Evolutionary conservation across 2,797 vertebrate genomes (phyloP).

Genomic region (Oryzias dopingdopingensis): DNA sequence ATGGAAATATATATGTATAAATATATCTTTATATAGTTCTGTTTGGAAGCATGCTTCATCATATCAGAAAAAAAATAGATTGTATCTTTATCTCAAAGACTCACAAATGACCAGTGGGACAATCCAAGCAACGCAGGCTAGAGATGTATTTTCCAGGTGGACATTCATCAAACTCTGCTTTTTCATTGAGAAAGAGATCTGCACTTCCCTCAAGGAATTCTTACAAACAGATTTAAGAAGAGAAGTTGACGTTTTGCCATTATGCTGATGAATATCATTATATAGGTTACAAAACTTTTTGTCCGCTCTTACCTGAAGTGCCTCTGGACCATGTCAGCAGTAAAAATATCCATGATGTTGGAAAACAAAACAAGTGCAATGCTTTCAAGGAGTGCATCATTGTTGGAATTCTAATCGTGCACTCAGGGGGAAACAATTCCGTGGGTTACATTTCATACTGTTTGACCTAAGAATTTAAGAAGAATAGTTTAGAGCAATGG

Average conservation of each 20-base stretch:
- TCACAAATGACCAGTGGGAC: slow-evolving; percentile 84
- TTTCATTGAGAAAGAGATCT: slow-evolving; percentile 26
- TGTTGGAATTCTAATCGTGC: slow-evolving; percentile 4
- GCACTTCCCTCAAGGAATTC: slow-evolving; percentile 52
- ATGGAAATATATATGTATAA: too few relatives aligned
- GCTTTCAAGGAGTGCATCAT: slow-evolving; percentile 44
- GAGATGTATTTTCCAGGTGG: slow-evolving; percentile 74
- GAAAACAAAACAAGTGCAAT: slow-evolving; percentile 45
- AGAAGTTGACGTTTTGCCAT: neutral
- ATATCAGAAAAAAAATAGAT: too few relatives aligned
- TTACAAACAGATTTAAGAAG: slow-evolving; percentile 15
- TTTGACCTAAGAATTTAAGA: slow-evolving; percentile 18
- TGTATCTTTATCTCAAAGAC: slow-evolving; percentile 34
- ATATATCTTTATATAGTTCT: too few relatives aligned
- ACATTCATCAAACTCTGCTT: slow-evolving; percentile 64
- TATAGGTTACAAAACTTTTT: neutral
- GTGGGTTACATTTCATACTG: slow-evolving; percentile 15
- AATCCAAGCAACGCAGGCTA: slow-evolving; percentile 79
- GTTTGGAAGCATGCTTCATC: too few relatives aligned
- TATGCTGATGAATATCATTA: neutral
- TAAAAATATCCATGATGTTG: slow-evolving; percentile 39
- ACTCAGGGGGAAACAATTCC: neutral
- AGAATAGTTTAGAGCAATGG: slow-evolving; percentile 44
- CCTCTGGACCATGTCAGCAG: slow-evolving; percentile 39
- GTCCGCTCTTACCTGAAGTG: slow-evolving; percentile 67